phyloP scores from a whole-genome alignment of 2,888 invertebrate species.

The Trachelus tabidus region DNA sequence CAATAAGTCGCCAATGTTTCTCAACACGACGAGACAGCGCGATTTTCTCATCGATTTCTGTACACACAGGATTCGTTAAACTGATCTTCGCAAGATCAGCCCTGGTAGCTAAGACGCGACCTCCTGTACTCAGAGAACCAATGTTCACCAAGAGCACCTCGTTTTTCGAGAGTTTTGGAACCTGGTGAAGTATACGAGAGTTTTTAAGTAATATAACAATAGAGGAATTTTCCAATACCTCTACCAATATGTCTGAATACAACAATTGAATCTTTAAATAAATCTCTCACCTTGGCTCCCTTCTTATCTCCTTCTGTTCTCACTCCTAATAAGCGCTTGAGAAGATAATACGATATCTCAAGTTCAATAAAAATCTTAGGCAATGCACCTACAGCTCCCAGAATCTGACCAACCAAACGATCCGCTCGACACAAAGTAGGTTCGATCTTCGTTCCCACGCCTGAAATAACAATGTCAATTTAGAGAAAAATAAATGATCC shows the following conservation, averaged over 20 bases:
- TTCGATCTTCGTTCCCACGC: slow-evolving; percentile 99
- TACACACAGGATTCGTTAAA: slow-evolving; percentile 97
- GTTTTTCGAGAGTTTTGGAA: slow-evolving; percentile 89
- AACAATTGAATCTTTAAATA: not conserved
- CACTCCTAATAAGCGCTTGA: slow-evolving; percentile 95
- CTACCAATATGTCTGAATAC: slow-evolving; percentile 4
- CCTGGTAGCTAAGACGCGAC: slow-evolving; percentile 92
- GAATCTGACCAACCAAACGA: slow-evolving; percentile 92
- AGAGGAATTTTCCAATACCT: not conserved
- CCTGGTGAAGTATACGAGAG: slow-evolving; percentile 56
- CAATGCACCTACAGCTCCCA: slow-evolving; percentile 95
- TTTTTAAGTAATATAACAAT: slow-evolving; percentile 10
- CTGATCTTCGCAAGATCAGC: slow-evolving; percentile 98
- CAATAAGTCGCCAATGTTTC: slow-evolving; percentile 99
- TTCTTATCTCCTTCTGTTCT: slow-evolving; percentile 99
- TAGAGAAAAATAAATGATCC: not conserved
- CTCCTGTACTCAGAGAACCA: slow-evolving; percentile 98
- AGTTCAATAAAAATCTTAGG: slow-evolving; percentile 98
- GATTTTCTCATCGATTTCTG: slow-evolving; percentile 98
- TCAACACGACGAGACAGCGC: slow-evolving; percentile 99
- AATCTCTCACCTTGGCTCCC: slow-evolving; percentile 84
- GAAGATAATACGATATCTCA: slow-evolving; percentile 96
- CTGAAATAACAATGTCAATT: slow-evolving; percentile 51
- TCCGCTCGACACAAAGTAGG: slow-evolving; percentile 99
- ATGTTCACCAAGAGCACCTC: slow-evolving; percentile 98